A percentile compares a stretch with the other conserved stretches of the same genome.
phyloP scores from a whole-genome alignment of 2,888 invertebrate species.

The Habroteleia sp. region DNA sequence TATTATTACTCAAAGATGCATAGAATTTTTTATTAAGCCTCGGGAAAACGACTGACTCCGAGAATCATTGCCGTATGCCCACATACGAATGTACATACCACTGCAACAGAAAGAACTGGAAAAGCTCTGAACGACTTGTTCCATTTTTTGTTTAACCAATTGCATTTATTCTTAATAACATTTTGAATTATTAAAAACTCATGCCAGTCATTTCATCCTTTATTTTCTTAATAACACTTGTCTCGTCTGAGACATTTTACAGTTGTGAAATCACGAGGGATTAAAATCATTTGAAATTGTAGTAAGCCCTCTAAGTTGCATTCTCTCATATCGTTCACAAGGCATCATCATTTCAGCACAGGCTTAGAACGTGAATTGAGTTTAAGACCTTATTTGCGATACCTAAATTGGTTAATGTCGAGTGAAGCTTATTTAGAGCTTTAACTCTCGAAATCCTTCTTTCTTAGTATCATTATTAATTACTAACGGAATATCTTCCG shows the following conservation, averaged over 20 bases:
- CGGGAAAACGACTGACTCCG: constrained; percentile 38
- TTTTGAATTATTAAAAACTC: constrained; percentile 31
- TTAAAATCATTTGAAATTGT: constrained; percentile 51
- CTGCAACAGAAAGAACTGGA: not conserved
- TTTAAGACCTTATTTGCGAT: constrained; percentile 57
- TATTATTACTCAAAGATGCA: constrained; percentile 67
- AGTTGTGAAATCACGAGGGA: constrained; percentile 19
- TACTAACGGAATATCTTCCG: constrained; percentile 19
- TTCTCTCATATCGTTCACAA: constrained; percentile 35
- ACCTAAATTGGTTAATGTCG: constrained; percentile 54
- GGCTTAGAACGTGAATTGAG: constrained; percentile 49
- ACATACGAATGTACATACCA: not conserved
- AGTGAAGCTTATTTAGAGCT: constrained; percentile 53
- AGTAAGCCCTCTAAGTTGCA: constrained; percentile 38
- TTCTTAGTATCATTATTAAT: constrained; percentile 46
- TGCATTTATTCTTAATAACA: constrained; percentile 32
- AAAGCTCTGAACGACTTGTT: constrained; percentile 1
- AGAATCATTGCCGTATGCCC: constrained; percentile 40
- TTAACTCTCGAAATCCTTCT: constrained; percentile 48
- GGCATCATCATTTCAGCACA: constrained; percentile 40
- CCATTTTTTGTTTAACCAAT: constrained; percentile 10
- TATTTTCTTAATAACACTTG: constrained; percentile 20
- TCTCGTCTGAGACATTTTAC: constrained; percentile 2
- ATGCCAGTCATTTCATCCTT: not conserved
- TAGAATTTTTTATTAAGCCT: constrained; percentile 69